Conservation (phyloP, 2,888 invertebrate genomes). For the Cephus rjabovi region DNA sequence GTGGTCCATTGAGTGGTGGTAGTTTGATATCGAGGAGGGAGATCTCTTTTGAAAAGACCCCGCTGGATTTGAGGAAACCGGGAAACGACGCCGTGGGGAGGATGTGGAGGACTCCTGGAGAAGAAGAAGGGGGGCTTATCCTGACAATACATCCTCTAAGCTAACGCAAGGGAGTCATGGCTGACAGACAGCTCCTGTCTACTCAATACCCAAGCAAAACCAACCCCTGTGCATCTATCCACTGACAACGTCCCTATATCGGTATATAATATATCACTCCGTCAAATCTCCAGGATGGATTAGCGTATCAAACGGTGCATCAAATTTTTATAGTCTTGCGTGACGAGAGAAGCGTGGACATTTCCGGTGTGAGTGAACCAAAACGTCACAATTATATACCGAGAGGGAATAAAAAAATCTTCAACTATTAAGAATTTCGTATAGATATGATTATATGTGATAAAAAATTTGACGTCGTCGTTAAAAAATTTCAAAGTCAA, state of each 20-base stretch:
- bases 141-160: constrained; percentile 55
- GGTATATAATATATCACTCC: background rate
- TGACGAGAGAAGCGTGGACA: background rate
- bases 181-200: constrained; percentile 56
- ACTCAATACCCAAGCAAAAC: constrained; percentile 53
- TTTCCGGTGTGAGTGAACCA: background rate
- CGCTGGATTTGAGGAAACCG: constrained; percentile 18
- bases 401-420: background rate
- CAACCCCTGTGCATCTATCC: constrained; percentile 24
- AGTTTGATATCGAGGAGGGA: constrained; percentile 52
- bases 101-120: constrained; percentile 23
- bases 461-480: background rate
- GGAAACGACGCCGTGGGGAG: constrained; percentile 20
- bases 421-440: background rate
- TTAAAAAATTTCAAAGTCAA: background rate
- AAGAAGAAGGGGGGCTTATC: constrained; percentile 44
- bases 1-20: constrained; percentile 47
- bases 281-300: background rate
- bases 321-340: background rate
- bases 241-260: constrained; percentile 10
- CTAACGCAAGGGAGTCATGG: constrained; percentile 38
- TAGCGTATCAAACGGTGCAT: background rate
- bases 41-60: constrained; percentile 47
- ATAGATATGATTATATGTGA: background rate
- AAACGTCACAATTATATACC: background rate